Base-by-base conservation (phyloP, 2,113 vertebrate genomes). In the Sylvietta virens region DNA sequence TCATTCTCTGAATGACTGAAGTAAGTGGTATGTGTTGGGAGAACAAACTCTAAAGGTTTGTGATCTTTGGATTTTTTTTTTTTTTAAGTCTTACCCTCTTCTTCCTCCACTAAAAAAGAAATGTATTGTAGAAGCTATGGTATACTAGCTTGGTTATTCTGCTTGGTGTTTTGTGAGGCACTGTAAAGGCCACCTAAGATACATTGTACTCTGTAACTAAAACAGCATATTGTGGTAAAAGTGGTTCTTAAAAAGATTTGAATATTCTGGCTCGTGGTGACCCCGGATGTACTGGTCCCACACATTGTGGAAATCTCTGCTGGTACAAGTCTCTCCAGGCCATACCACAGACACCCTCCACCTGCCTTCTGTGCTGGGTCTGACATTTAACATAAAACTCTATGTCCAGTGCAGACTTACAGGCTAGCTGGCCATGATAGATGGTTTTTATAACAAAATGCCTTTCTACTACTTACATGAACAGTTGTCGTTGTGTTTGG, bases 401-500 rank as follows among this genome's bases (percentile, higher is more conserved):
- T 60, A 17, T 73, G 93, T 94, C 94, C 60, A 7, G 61, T 86
- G 88, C 93, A 82, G 81, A 92, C 47, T 50, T 42, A 67, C 31
- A 60, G 87, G 61, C 78, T 65, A 45, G 65, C 53, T 91, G 76
- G 93, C 92, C 60, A 23, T 13, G 28, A 89, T 33, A 89, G 69
- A 70, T 74, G 77, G 57, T 72, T 97, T 96, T 97, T 84, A 82
- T 95, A 95, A 92, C 92, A 92, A 97, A 96, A 97, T 82, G 93
- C 97, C 92, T 97, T 98, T 95, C 96, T 97, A 83, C 95, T 94
- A 51, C 94, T 97, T 95, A 87, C 69, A 53, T 74, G 60, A 97
- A 97, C 81, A 83, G 86, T 92, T 92, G 95, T 92, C 82, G 53
- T 96, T 90, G 88, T 97, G 98, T 98, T 97, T 98, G 98, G 98